Conservation (phyloP, 2,888 invertebrate genomes). For the Eledona agricola region DNA sequence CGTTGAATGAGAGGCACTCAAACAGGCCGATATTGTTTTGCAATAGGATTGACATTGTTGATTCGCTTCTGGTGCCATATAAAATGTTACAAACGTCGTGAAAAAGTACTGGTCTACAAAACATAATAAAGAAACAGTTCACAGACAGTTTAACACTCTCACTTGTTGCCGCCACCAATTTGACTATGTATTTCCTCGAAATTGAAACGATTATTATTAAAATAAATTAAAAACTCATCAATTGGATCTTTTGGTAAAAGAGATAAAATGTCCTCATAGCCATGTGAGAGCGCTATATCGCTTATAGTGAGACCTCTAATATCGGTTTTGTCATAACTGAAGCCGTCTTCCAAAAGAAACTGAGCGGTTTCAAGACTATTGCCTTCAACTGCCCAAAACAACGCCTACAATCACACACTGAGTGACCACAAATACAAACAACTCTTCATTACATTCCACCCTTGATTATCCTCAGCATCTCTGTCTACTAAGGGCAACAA, state of each 20-base stretch:
- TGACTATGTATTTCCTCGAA: constrained; percentile 49
- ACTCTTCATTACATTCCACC: constrained; percentile 64
- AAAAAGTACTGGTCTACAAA: constrained; percentile 64
- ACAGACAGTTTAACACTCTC: constrained; percentile 9
- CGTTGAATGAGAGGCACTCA: constrained; percentile 68
- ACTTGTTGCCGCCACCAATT: too few species aligned
- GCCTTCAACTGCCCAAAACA: constrained; percentile 70
- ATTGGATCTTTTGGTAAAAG: constrained; percentile 61
- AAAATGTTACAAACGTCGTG: constrained; percentile 68
- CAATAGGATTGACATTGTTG: constrained; percentile 62
- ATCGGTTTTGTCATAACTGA: constrained; percentile 65
- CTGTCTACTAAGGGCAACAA: constrained; percentile 67
- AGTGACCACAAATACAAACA: constrained; percentile 2
- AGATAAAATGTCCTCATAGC: constrained; percentile 63
- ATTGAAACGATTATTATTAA: constrained; percentile 25
- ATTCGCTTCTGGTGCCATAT: constrained; percentile 69
- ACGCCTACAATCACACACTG: constrained; percentile 63
- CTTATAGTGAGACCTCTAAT: constrained; percentile 63
- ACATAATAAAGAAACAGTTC: constrained; percentile 3
- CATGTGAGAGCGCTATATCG: constrained; percentile 67
- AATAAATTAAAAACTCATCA: constrained; percentile 39
- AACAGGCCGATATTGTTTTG: constrained; percentile 65
- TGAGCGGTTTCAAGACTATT: constrained; percentile 67
- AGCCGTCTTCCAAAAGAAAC: constrained; percentile 66
- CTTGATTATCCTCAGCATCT: constrained; percentile 68